Base-by-base conservation (phyloP, 1,140 invertebrate species). In the Laupala kohalensis region DNA sequence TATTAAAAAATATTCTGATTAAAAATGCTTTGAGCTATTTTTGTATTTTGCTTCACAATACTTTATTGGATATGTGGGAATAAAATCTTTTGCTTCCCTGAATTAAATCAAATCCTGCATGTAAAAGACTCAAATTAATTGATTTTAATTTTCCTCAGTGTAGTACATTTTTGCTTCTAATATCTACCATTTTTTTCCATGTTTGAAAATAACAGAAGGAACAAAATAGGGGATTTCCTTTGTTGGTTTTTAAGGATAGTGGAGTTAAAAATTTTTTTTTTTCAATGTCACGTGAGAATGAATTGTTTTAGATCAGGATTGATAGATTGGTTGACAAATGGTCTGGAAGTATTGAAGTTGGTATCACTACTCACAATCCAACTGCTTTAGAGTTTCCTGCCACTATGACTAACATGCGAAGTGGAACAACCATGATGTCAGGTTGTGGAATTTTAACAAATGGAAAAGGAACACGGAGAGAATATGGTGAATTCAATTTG, bases 361-460 rank as follows among this genome's bases (percentile, higher is more conserved):
- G 96, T 19, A 91, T 97, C 12, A 97, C 95, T 0, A 94, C 92
- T 37, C 95, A 97, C 77, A 94, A 95, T 83, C 95, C 96, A 25
- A 87, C 88, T 4, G 87, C 88, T 0, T 83, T 98, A 71, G 90
- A 96, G 66, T 97, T 97, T 81, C 96, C 95, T 26, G 93, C 94
- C 2, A 98, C 96, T 15, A 97, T 98, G 95, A 98, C 95, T 2
- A 97, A 97, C 80, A 92, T 98, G 90, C 86, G 94, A 71, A 92
- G 91, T 19, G 95, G 95, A 2, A 97, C 95, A 3, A 95, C 95
- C 4, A 97, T 98, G 92, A 97, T 98, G 94, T 96, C 94, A 53
- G 95, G 95, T 0, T 95, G 93, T 83, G 95, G 95, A 62, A 96
- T 98, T 75, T 81, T 97, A 4, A 92, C 94, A 6, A 97, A 97